Conservation (phyloP, 2,888 invertebrate species). For the Cerastis rubricosa region DNA sequence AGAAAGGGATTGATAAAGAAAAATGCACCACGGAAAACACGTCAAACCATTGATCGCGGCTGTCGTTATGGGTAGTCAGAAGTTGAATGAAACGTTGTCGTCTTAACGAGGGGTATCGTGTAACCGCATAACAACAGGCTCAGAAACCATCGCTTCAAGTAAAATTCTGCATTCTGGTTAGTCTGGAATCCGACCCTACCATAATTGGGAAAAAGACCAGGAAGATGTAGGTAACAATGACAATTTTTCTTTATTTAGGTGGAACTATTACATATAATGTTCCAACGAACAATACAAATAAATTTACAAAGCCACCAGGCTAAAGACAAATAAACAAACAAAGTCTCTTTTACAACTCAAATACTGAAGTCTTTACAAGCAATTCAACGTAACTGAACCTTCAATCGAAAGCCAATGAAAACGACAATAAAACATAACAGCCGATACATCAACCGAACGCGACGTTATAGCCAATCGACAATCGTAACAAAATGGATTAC, state of each 20-base stretch:
- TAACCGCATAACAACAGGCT: no score
- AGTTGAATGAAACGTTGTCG: no score
- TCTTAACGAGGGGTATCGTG: no score
- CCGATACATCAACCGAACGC: constrained; percentile 38
- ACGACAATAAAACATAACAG: constrained; percentile 42
- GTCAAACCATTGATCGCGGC: not conserved
- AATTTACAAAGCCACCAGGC: not conserved
- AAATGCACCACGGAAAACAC: not conserved
- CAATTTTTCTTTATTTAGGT: not conserved
- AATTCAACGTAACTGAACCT: constrained; percentile 3
- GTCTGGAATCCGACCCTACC: not conserved
- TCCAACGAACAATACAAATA: not conserved
- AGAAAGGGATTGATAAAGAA: not conserved
- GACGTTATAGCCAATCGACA: constrained; percentile 42
- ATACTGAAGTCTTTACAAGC: constrained; percentile 17
- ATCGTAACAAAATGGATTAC: constrained; percentile 52
- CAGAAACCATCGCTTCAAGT: not conserved
- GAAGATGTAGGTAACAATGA: not conserved
- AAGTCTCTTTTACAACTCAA: not conserved
- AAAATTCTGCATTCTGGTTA: not conserved
- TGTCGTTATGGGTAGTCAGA: no score
- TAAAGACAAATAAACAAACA: not conserved
- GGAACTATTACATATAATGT: not conserved
- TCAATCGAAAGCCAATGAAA: constrained; percentile 36
- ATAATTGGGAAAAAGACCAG: not conserved